Evolutionary conservation across 2,113 vertebrate species (phyloP), one percentile per base, ranked within the genome.

Genomic region (Takifugu bimaculatus): DNA sequence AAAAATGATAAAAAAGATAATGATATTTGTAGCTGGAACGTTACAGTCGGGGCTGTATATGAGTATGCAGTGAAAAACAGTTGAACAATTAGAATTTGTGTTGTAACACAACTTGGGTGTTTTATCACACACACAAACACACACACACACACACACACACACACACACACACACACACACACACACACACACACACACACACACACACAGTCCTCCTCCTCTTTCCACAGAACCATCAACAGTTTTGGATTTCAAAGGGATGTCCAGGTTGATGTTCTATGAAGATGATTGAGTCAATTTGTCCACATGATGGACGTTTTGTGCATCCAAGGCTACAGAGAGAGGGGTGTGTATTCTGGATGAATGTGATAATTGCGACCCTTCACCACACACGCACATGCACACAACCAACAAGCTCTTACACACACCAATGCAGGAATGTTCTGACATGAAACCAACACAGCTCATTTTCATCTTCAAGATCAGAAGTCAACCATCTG

Each of bases 121-220:
- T 20, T 20, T 20, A 20, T 20, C 20, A 20, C 20, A 20, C 20
- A 20, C 20, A 20, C 20, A 20, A 20, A 44, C 55, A 26, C 54
- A 51, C 42, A 42, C 56, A 68, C 26, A 56, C 55, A 71, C 54
- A 57, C 20, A 64, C 59, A 44, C 55, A 26, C 54, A 51, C 42
- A 42, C 56, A 68, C 26, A 56, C 55, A 71, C 54, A 57, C 20
- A 64, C 59, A 44, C 55, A 26, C 54, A 51, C 42, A 42, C 56
- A 68, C 26, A 56, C 55, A 71, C 54, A 57, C 55, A 71, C 54
- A 57, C 20, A 64, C 59, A 44, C 55, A 26, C 54, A 51, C 42
- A 42, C 56, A 68, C 26, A 56, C 55, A 71, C 54, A 57, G 90
- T 91, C 92, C 92, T 93, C 91, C 89, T 91, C 91, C 90, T 93